Percentiles rank a stretch among this genome's conserved stretches.
phyloP scores from a whole-genome alignment of 1,140 invertebrate genomes.

The Parasteatoda tepidariorum region DNA sequence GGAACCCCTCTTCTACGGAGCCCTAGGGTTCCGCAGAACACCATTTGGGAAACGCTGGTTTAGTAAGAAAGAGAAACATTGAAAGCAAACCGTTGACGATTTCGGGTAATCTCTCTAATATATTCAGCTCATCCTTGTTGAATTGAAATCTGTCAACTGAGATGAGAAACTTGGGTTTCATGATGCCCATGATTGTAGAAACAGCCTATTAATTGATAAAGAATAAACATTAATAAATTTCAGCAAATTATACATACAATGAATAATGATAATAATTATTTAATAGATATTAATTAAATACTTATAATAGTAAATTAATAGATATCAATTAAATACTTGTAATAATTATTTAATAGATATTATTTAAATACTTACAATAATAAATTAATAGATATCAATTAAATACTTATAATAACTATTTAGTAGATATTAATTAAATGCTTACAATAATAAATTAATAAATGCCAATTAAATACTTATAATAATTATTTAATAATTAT shows the following conservation, averaged over 20 bases:
- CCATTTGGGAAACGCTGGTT: neutral
- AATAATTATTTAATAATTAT: too few species aligned
- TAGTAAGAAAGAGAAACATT: neutral
- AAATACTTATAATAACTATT: too few species aligned
- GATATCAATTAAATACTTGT: neutral
- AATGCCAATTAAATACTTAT: too few species aligned
- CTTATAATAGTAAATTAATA: neutral
- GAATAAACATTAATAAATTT: neutral
- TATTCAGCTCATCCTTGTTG: conserved; percentile 27
- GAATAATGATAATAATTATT: neutral
- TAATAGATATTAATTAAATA: neutral
- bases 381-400: neutral
- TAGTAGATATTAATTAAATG: too few species aligned
- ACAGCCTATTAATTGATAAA: conserved; percentile 2
- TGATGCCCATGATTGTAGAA: conserved; percentile 44
- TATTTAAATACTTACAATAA: neutral
- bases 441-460: too few species aligned
- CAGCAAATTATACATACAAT: neutral
- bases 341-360: neutral
- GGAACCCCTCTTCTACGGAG: neutral
- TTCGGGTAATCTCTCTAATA: conserved; percentile 40
- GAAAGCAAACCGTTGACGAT: conserved; percentile 22
- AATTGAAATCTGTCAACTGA: conserved; percentile 46
- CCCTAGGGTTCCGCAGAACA: neutral
- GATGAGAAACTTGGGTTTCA: conserved; percentile 48